phyloP scores from a whole-genome alignment of 1,140 invertebrate species.

The Drosophila punjabiensis region DNA sequence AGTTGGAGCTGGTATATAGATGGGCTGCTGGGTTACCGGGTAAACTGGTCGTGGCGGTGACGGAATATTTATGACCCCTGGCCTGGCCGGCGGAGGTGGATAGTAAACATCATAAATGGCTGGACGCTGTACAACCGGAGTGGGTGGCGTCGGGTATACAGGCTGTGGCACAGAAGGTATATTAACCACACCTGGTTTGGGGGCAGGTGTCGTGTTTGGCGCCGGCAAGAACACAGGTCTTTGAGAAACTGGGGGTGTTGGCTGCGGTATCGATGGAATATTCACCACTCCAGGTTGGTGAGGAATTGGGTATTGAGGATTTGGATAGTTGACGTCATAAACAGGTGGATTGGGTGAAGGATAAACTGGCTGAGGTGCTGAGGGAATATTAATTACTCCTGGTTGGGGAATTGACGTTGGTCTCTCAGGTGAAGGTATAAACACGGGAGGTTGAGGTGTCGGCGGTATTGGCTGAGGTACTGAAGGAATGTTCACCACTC shows the following conservation, averaged over 20 bases:
- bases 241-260: constrained; percentile 59
- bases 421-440: constrained; percentile 5
- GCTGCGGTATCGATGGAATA: constrained; percentile 57
- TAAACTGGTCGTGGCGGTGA: constrained; percentile 28
- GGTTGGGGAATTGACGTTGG: constrained; percentile 79
- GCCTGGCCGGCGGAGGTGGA: constrained; percentile 29
- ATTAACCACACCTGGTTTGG: constrained; percentile 48
- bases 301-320: not conserved
- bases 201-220: constrained; percentile 79
- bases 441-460: constrained; percentile 17
- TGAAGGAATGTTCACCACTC: constrained; percentile 54
- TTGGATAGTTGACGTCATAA: constrained; percentile 85
- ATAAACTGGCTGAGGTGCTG: constrained; percentile 19
- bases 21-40: constrained; percentile 30
- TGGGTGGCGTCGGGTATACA: constrained; percentile 87
- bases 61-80: constrained; percentile 60
- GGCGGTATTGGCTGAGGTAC: constrained; percentile 23
- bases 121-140: constrained; percentile 87
- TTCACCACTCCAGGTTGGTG: constrained; percentile 44
- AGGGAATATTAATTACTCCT: constrained; percentile 88
- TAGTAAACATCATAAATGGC: constrained; percentile 86
- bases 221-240: constrained; percentile 86
- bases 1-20: constrained; percentile 27
- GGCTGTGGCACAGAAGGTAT: constrained; percentile 70
- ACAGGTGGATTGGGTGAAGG: constrained; percentile 17